phyloP scores from a whole-genome alignment of 2,888 invertebrate genomes.

The Philopedon plagiatum region DNA sequence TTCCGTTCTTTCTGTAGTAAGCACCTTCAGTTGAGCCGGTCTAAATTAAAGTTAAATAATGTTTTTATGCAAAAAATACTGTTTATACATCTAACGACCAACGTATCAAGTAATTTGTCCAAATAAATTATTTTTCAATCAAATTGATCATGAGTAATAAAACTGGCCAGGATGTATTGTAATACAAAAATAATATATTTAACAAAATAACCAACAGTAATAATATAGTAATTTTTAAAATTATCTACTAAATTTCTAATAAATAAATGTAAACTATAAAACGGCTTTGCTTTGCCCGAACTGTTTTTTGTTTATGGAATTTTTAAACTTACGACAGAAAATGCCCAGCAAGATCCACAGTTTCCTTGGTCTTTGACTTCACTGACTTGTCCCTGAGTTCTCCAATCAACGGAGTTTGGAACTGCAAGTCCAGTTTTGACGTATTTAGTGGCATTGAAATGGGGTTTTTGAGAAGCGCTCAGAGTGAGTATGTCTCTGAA shows the following conservation, averaged over 20 bases:
- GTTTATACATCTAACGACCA: not conserved
- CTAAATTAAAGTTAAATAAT: conserved; percentile 25
- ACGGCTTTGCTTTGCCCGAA: not conserved
- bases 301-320: not conserved
- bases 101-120: too few species aligned
- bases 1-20: conserved; percentile 42
- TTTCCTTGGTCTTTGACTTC: conserved; percentile 53
- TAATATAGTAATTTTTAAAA: too few species aligned
- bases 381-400: conserved; percentile 51
- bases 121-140: too few species aligned
- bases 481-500: conserved; percentile 38
- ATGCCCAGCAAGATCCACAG: conserved; percentile 57
- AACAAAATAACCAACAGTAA: too few species aligned
- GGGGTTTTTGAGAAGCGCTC: not conserved
- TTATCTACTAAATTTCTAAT: too few species aligned
- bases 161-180: too few species aligned
- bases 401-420: conserved; percentile 46
- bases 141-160: too few species aligned
- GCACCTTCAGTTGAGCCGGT: conserved; percentile 53
- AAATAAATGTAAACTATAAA: too few species aligned
- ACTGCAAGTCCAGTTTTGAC: conserved; percentile 4
- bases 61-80: too few species aligned
- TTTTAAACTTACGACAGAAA: conserved; percentile 50
- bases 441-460: not conserved
- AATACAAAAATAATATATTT: too few species aligned